Conservation (phyloP, 2,888 invertebrate species). For the Clitarchus hookeri region DNA sequence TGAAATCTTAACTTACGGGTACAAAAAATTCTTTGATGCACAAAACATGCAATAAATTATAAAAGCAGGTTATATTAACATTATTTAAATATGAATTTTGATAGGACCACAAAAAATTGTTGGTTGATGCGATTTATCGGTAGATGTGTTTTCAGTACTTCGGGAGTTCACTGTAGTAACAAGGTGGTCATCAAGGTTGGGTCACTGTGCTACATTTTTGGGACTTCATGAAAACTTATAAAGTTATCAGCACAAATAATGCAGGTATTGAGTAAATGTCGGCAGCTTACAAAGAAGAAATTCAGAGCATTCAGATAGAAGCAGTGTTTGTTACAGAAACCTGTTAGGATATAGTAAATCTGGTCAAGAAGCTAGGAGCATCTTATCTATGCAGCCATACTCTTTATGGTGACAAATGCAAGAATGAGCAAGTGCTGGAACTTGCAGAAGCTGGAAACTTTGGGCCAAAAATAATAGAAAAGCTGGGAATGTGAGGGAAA, state of each 20-base stretch:
- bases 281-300: neutral
- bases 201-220: too few relatives aligned
- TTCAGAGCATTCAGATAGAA: neutral
- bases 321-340: neutral
- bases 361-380: neutral
- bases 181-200: neutral
- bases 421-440: neutral
- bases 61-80: too few relatives aligned
- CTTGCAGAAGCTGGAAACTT: neutral
- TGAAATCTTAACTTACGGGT: too few relatives aligned
- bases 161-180: too few relatives aligned
- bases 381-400: neutral
- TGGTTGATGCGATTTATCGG: too few relatives aligned
- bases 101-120: too few relatives aligned
- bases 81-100: too few relatives aligned
- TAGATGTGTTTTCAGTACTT: too few relatives aligned
- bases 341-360: neutral
- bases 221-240: too few relatives aligned
- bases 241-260: neutral
- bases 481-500: neutral
- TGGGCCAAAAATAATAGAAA: neutral
- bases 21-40: too few relatives aligned
- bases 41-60: too few relatives aligned
- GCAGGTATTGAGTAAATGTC: neutral
- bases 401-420: neutral